Evolutionary conservation across 2,888 invertebrate species (phyloP).

Genomic region (Didymodactylos carnosus): DNA sequence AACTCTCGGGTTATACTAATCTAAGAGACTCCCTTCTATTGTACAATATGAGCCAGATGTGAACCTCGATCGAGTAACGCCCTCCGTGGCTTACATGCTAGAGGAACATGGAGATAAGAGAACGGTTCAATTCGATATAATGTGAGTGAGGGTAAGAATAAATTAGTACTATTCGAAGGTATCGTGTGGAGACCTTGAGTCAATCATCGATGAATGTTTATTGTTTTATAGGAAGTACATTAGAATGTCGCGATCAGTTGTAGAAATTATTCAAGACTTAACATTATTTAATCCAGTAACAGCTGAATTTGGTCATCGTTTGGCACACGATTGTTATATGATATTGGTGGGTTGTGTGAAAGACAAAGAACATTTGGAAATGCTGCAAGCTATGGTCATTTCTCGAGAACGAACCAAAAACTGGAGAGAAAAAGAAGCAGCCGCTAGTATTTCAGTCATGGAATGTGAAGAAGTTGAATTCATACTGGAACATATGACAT

Average conservation of each 20-base stretch:
- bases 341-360: background rate
- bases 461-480: background rate
- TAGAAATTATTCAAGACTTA: background rate
- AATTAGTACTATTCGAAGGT: too few relatives aligned
- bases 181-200: too few relatives aligned
- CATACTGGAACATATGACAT: background rate
- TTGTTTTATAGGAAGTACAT: background rate
- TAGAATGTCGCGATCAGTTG: background rate
- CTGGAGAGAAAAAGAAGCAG: background rate
- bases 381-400: background rate
- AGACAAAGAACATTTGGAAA: background rate
- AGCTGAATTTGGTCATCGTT: background rate
- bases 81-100: too few relatives aligned
- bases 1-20: too few relatives aligned
- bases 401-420: background rate
- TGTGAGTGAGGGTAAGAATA: too few relatives aligned
- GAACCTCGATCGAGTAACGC: too few relatives aligned
- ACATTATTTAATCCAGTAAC: background rate
- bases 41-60: too few relatives aligned
- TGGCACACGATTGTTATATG: background rate
- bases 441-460: background rate
- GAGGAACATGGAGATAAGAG: too few relatives aligned
- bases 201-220: too few relatives aligned
- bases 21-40: too few relatives aligned
- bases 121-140: too few relatives aligned